A percentile compares a stretch with the other conserved stretches of the same genome.
These are phyloP conservation scores for Epiblema foenella DNA, from an alignment of 2,888 invertebrate species.

Conservation along the genomic window DNA sequence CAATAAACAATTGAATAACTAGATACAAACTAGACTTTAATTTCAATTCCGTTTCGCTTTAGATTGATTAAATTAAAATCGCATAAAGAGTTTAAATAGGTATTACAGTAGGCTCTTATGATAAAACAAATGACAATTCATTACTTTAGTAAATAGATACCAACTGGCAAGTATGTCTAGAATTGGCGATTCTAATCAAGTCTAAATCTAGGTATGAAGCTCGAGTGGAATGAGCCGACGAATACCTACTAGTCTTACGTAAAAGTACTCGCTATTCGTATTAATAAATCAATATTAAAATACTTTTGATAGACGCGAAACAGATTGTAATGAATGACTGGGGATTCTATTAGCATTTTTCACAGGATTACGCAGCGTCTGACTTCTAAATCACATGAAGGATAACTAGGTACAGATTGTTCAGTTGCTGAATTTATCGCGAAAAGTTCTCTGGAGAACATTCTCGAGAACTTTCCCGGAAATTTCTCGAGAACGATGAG, in stretches of 20 bases:
- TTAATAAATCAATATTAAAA: not conserved
- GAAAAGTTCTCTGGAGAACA: too few species aligned
- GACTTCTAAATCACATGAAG: constrained; percentile 4
- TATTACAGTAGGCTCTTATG: not conserved
- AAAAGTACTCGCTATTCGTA: not conserved
- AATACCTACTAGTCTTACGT: not conserved
- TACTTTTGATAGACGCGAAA: not conserved
- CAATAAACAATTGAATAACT: not conserved
- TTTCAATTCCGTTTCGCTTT: not conserved
- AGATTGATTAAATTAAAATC: not conserved
- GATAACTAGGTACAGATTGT: too few species aligned
- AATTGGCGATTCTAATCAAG: not conserved
- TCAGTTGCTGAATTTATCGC: too few species aligned
- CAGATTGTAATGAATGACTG: constrained; percentile 7
- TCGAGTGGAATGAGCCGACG: constrained; percentile 8
- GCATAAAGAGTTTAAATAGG: not conserved
- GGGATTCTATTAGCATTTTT: not conserved
- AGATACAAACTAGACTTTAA: not conserved
- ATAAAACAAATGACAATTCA: constrained; percentile 16
- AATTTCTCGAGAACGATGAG: too few species aligned
- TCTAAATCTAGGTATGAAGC: not conserved
- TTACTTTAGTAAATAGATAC: not conserved
- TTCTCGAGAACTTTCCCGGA: too few species aligned
- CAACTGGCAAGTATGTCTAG: not conserved
- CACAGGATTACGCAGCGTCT: constrained; percentile 1